phyloP scores from a whole-genome alignment of 2,797 vertebrate genomes.

The Limosa lapponica region DNA sequence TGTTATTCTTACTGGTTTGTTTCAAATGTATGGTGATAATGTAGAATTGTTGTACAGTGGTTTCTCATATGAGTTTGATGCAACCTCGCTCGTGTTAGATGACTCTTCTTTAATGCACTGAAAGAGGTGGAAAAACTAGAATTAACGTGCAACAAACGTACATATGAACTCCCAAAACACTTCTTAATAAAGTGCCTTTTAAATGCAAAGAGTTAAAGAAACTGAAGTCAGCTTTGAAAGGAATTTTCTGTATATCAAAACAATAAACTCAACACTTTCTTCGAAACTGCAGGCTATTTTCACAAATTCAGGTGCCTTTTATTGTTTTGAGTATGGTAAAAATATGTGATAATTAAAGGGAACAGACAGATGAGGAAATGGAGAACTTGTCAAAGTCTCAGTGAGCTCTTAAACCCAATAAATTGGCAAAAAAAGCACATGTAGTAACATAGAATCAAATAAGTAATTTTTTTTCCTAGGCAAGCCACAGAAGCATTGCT shows the following conservation, averaged over 20 bases:
- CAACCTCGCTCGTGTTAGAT: neutral
- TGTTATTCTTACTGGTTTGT: neutral
- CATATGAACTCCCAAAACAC: neutral
- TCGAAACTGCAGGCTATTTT: neutral
- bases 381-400: neutral
- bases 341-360: neutral
- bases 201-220: neutral
- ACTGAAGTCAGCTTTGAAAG: neutral
- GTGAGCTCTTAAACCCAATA: neutral
- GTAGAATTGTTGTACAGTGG: neutral
- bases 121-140: neutral
- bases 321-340: neutral
- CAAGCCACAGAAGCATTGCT: neutral
- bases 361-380: neutral
- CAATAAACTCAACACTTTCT: neutral
- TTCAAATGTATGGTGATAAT: neutral
- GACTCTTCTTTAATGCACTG: neutral
- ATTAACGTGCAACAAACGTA: neutral
- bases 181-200: neutral
- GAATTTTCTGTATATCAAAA: neutral
- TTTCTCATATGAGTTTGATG: neutral
- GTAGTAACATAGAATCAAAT: neutral
- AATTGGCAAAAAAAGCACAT: neutral
- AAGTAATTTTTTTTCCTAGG: neutral
- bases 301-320: neutral